Evolutionary conservation across 2,888 invertebrate species (phyloP).

Genomic region (Eupithecia abbreviata): DNA sequence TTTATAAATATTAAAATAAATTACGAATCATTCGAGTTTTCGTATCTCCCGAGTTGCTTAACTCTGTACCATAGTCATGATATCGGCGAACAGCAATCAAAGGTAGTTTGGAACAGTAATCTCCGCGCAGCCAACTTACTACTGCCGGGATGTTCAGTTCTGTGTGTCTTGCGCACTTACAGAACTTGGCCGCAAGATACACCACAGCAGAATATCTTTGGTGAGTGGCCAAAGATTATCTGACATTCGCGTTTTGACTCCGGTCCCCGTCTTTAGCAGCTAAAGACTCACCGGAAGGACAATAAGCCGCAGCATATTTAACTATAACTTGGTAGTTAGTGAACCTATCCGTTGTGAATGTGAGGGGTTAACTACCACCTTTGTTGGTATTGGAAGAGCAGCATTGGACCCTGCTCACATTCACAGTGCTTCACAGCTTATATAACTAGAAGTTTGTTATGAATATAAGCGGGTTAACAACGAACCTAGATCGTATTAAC

Average conservation of each 20-base stretch:
- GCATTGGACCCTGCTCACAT: neutral
- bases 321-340: neutral
- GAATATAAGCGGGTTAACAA: too few species aligned
- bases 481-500: too few species aligned
- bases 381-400: neutral
- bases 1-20: too few species aligned
- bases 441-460: too few species aligned
- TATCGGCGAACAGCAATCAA: neutral
- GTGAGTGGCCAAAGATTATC: neutral
- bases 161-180: neutral
- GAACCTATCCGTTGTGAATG: neutral
- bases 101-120: neutral
- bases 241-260: neutral
- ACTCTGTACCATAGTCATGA: neutral
- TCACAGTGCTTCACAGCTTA: too few species aligned
- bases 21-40: too few species aligned
- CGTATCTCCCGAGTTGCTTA: neutral
- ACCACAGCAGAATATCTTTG: neutral
- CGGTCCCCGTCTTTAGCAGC: neutral
- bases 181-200: neutral
- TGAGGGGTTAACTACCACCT: neutral
- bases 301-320: neutral
- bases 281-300: neutral
- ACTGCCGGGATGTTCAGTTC: neutral
- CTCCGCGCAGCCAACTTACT: neutral